Evolutionary conservation across 1,140 invertebrate genomes (phyloP), one percentile per base, ranked within the genome.

Genomic region (Adelges cooleyi): DNA sequence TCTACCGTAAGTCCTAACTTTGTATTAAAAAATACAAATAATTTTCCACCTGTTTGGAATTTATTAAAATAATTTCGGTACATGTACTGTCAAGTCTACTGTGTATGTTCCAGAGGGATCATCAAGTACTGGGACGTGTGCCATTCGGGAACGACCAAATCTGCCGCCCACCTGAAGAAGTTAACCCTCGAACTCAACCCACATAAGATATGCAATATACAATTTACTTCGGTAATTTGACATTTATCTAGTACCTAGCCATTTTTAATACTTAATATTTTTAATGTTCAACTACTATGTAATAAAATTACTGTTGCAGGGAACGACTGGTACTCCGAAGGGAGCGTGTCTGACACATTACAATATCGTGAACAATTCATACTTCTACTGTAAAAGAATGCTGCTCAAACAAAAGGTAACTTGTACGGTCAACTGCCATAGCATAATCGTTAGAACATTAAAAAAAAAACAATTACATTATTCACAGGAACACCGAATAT

Each of bases 161-260:
- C 69, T 6, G 56, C 74, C 1, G 67, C 71, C 29, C 68, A 72
- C 22, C 73, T 82, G 25, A 66, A 75, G 65, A 72, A 77, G 46
- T 65, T 80, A 10, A 75, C 80, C 69, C 68, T 74, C 49, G 71
- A 74, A 15, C 75, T 90, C 3, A 80, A 81, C 52, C 82, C 86
- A 11, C 80, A 87, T 70, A 80, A 83, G 20, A 80, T 83, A 1
- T 83, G 80, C 65, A 86, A 89, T 71, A 85, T 95, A 69, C 89
- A 92, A 71, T 93, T 94, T 69, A 94, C 92, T 1, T 95, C 92
- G 1, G 88, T 89, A 67, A 82, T 82, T n/a, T n/a, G n/a, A n/a
- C n/a, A n/a, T n/a, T n/a, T n/a, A n/a, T n/a, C n/a, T n/a, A n/a
- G n/a, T n/a, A n/a, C n/a, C n/a, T n/a, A n/a, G n/a, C n/a, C n/a